Conservation (phyloP, 2,888 invertebrate genomes). For the Spisula solida region DNA sequence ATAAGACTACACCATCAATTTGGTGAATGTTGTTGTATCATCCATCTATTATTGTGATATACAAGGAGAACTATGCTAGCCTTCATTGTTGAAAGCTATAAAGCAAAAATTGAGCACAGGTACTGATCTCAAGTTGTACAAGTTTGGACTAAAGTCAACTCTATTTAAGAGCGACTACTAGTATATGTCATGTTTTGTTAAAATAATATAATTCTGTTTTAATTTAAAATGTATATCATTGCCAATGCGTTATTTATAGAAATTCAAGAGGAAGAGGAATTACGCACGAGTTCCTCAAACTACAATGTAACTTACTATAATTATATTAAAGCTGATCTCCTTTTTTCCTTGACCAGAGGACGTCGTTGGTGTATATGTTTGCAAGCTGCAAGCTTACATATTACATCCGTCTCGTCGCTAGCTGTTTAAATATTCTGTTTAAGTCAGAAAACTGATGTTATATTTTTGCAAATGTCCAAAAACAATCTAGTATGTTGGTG, state of each 20-base stretch:
- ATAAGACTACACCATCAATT: no score
- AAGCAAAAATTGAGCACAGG: no score
- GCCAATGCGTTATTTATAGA: not conserved
- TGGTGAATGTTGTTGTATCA: no score
- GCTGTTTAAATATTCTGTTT: not conserved
- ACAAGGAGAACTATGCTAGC: no score
- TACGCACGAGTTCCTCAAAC: not conserved
- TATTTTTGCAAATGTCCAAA: not conserved
- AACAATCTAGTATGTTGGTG: no score
- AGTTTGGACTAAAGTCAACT: not conserved
- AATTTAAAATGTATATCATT: not conserved
- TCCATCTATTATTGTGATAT: no score
- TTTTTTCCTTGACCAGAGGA: not conserved
- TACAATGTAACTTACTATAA: no score
- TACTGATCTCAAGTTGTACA: no score
- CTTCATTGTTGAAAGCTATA: no score
- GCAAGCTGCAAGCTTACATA: not conserved
- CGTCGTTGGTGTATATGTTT: not conserved
- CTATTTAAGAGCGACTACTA: not conserved
- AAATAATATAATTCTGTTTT: constrained; percentile 19
- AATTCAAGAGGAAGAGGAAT: not conserved
- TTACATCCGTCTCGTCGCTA: not conserved
- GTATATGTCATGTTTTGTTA: not conserved
- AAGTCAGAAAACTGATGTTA: not conserved
- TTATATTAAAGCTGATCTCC: not conserved